Conservation (phyloP, 1,140 invertebrate species). For the Anastrepha ludens region DNA sequence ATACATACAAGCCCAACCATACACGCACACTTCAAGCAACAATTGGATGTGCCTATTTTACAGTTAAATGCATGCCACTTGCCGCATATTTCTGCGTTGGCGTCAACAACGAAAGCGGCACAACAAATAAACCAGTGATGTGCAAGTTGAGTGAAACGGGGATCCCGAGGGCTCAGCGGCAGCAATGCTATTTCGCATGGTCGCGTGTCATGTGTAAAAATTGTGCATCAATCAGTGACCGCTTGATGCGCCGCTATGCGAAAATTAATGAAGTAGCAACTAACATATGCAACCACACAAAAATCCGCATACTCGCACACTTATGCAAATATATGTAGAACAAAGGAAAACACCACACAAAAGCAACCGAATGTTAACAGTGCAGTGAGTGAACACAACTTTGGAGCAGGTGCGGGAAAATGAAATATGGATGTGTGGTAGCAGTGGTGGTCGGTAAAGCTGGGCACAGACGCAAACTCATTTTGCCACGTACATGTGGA, state of each 20-base stretch:
- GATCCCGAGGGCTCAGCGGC: background rate
- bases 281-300: constrained; percentile 41
- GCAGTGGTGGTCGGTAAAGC: no score
- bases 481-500: no score
- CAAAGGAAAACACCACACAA: background rate
- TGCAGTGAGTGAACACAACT: no score
- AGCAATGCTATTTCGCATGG: constrained; percentile 29
- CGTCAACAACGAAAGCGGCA: background rate
- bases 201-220: constrained; percentile 47
- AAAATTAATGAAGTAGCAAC: constrained; percentile 26
- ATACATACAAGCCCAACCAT: background rate
- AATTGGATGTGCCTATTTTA: constrained; percentile 50
- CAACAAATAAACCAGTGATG: background rate
- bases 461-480: no score
- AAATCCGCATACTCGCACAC: background rate
- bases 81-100: constrained; percentile 32
- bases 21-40: constrained; percentile 17
- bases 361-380: background rate
- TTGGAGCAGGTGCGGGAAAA: no score
- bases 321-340: background rate
- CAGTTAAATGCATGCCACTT: constrained; percentile 46
- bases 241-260: constrained; percentile 3
- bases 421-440: no score
- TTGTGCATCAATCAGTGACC: constrained; percentile 40
- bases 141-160: background rate